Conservation (phyloP, 2,797 vertebrate genomes). For the Strix occidentalis region DNA sequence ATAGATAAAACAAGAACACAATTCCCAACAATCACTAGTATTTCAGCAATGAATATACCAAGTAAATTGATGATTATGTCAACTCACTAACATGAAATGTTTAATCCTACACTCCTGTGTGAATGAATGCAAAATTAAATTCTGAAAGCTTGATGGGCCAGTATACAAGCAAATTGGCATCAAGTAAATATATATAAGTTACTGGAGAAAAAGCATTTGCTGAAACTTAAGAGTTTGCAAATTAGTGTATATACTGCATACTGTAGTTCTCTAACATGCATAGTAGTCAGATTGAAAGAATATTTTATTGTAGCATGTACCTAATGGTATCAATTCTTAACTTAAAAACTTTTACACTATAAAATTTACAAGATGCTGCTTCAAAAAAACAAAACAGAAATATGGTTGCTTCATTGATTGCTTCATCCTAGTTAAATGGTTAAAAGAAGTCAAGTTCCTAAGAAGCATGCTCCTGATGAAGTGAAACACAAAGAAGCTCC, state of each 20-base stretch:
- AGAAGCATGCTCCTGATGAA: neutral
- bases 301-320: neutral
- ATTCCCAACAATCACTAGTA: neutral
- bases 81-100: neutral
- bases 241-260: neutral
- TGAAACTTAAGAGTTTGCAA: neutral
- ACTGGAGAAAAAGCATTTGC: neutral
- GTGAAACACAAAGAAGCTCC: neutral
- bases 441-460: neutral
- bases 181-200: neutral
- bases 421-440: neutral
- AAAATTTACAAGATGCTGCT: neutral
- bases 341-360: neutral
- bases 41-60: neutral
- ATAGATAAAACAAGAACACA: neutral
- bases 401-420: neutral
- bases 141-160: neutral
- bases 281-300: neutral
- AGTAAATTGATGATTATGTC: neutral
- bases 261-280: neutral
- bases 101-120: neutral
- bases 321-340: neutral
- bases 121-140: neutral
- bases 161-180: neutral
- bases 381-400: neutral